phyloP scores from a whole-genome alignment of 2,113 vertebrate genomes.

The Misgurnus mizolepis region DNA sequence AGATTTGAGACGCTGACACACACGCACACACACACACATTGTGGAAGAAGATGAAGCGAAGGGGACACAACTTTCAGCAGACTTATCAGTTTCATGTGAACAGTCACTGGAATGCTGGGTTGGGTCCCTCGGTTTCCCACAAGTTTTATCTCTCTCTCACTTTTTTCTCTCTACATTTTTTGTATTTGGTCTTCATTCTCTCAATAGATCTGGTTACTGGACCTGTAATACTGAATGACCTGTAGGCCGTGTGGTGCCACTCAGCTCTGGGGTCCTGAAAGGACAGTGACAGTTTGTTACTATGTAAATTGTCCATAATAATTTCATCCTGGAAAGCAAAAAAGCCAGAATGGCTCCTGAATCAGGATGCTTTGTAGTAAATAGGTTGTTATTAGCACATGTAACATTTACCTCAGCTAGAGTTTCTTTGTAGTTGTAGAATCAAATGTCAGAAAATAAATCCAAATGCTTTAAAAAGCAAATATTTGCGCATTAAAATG shows the following conservation, averaged over 20 bases:
- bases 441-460: neutral
- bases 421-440: constrained; percentile 29
- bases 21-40: constrained; percentile 6
- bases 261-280: neutral
- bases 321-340: constrained; percentile 58
- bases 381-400: constrained; percentile 59
- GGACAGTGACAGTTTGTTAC: neutral
- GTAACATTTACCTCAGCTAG: constrained; percentile 54
- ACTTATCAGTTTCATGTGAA: constrained; percentile 78
- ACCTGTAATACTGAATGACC: constrained; percentile 79
- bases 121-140: constrained; percentile 81
- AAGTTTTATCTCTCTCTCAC: constrained; percentile 50
- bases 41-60: constrained; percentile 40
- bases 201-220: constrained; percentile 78
- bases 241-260: constrained; percentile 74
- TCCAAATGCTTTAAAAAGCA: constrained; percentile 12
- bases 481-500: constrained; percentile 18
- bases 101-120: constrained; percentile 71
- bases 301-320: too few relatives aligned
- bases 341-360: constrained; percentile 73
- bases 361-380: constrained; percentile 44
- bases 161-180: constrained; percentile 60
- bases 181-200: constrained; percentile 76
- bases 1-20: neutral
- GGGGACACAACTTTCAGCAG: constrained; percentile 67